Evolutionary conservation across 2,888 invertebrate genomes (phyloP).

Genomic region (Halictus ligatus): DNA sequence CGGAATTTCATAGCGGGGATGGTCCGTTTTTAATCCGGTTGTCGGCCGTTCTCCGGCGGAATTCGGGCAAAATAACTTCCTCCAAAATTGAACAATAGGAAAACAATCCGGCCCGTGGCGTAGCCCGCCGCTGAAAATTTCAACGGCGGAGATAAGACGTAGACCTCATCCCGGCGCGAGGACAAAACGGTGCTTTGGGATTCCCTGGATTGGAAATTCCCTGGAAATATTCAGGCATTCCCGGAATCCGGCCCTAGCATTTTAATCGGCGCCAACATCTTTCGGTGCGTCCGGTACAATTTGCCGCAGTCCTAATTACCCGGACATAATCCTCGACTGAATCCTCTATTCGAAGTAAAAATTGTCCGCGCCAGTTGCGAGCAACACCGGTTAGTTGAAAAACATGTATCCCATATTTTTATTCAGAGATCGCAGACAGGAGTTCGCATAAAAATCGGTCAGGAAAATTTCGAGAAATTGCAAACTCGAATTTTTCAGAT

Average conservation of each 20-base stretch:
- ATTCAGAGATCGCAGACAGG: too few species aligned
- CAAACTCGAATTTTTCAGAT: too few species aligned
- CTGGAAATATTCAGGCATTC: conserved; percentile 36
- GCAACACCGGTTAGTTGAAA: too few species aligned
- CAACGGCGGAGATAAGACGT: conserved; percentile 4
- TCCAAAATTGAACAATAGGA: conserved; percentile 23
- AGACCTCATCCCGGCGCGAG: neutral
- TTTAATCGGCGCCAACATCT: neutral
- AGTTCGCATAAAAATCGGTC: too few species aligned
- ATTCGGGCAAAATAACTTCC: conserved; percentile 9
- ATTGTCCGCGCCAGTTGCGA: neutral
- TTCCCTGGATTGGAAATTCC: neutral
- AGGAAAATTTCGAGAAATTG: too few species aligned
- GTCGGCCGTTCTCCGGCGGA: neutral
- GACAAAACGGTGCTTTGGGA: conserved; percentile 7
- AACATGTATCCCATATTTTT: too few species aligned
- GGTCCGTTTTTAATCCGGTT: conserved; percentile 36
- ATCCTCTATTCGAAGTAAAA: neutral
- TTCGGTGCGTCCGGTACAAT: neutral
- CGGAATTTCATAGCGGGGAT: neutral
- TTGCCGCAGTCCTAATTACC: too few species aligned
- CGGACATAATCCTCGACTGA: too few species aligned
- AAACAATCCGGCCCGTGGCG: conserved; percentile 30
- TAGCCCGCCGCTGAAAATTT: conserved; percentile 38
- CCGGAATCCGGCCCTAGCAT: neutral